phyloP scores from a whole-genome alignment of 2,797 vertebrate species.

The Cuculus canorus region DNA sequence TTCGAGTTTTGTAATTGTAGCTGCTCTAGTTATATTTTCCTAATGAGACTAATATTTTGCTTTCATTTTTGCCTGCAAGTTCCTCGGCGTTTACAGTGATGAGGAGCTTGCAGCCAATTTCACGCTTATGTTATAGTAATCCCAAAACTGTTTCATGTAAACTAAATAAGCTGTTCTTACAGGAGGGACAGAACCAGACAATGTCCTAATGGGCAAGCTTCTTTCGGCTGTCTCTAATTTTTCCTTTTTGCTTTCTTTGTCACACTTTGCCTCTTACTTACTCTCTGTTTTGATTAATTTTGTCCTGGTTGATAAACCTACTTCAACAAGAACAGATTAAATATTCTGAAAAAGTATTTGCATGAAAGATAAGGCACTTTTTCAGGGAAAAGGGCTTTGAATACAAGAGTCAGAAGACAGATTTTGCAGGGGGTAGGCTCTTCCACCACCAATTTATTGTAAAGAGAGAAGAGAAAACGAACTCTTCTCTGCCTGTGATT shows the following conservation, averaged over 20 bases:
- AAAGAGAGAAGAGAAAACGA: background rate
- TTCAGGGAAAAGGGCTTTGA: background rate
- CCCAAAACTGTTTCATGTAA: background rate
- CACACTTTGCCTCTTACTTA: background rate
- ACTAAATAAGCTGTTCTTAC: background rate
- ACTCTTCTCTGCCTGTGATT: background rate
- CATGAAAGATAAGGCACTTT: background rate
- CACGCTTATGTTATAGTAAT: background rate
- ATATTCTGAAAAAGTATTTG: background rate
- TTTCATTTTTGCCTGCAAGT: background rate
- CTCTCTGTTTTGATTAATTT: background rate
- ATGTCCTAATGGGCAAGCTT: rapidly evolving
- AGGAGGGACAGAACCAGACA: background rate
- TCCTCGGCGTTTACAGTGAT: background rate
- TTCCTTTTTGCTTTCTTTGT: background rate
- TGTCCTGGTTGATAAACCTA: background rate
- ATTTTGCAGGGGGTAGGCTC: background rate
- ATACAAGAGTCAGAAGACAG: background rate
- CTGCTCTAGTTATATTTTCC: background rate
- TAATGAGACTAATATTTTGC: background rate
- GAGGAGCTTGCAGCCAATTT: background rate
- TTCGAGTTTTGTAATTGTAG: background rate
- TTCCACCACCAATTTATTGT: background rate
- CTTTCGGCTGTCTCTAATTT: background rate
- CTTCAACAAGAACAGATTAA: background rate